phyloP scores from a whole-genome alignment of 2,113 vertebrate species.

The Pontoporia blainvillei region DNA sequence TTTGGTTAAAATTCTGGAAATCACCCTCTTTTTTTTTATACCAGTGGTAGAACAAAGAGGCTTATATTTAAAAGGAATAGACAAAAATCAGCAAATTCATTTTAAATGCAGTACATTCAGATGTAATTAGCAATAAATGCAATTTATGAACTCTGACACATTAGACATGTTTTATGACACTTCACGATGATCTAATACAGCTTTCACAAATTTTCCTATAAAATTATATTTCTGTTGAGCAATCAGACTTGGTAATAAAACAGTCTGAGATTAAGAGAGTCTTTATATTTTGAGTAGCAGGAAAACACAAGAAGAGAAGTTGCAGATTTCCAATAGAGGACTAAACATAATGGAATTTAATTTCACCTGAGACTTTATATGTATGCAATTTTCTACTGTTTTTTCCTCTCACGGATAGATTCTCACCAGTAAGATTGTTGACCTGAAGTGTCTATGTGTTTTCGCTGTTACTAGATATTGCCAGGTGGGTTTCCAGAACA shows the following conservation, averaged over 20 bases:
- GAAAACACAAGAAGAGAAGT: background rate
- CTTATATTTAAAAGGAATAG: background rate
- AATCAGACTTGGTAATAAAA: background rate
- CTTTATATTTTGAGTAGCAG: background rate
- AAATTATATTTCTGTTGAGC: background rate
- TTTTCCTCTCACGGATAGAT: background rate
- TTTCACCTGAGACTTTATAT: background rate
- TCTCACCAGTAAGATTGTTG: background rate
- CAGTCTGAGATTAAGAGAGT: background rate
- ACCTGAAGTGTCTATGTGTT: background rate
- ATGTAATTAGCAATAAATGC: background rate
- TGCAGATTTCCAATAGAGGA: background rate
- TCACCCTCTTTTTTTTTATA: background rate
- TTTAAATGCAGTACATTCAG: conserved; percentile 4
- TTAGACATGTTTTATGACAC: background rate
- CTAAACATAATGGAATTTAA: background rate
- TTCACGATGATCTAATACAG: background rate
- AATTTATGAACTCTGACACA: background rate
- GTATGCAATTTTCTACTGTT: background rate
- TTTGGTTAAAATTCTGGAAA: conserved; percentile 53
- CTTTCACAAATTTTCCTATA: background rate
- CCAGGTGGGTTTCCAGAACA: background rate
- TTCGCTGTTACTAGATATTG: background rate
- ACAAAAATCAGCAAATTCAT: background rate
- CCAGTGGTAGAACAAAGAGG: background rate